These are phyloP conservation scores for Xiphophorus birchmanni DNA, from an alignment of 2,797 vertebrate species.

Conservation along the genomic window DNA sequence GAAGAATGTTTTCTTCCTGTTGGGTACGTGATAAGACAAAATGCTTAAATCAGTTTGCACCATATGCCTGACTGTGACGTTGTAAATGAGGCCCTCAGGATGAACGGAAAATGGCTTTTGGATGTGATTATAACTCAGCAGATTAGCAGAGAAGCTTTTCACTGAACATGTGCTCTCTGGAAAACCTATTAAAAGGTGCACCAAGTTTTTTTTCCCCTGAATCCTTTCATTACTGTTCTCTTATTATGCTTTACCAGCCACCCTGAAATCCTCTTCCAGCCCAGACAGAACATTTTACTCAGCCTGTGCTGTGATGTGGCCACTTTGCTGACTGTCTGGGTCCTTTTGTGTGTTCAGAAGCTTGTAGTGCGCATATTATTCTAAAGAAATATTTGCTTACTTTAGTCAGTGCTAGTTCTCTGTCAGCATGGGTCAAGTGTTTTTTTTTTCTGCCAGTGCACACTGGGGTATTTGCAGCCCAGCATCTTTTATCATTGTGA, in stretches of 20 bases:
- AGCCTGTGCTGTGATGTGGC: slow-evolving; percentile 20
- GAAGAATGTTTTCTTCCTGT: slow-evolving; percentile 2
- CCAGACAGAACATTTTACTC: slow-evolving; percentile 34
- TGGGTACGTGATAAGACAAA: not conserved
- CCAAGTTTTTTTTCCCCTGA: slow-evolving; percentile 13
- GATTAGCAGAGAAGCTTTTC: slow-evolving; percentile 54
- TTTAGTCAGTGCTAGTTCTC: slow-evolving; percentile 24
- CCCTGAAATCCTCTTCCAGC: slow-evolving; percentile 26
- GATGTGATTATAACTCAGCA: slow-evolving; percentile 48
- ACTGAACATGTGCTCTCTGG: slow-evolving; percentile 18
- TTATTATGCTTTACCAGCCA: slow-evolving; percentile 25
- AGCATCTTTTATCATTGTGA: slow-evolving; percentile 43
- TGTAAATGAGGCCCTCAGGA: slow-evolving; percentile 35
- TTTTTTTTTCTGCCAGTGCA: slow-evolving; percentile 10
- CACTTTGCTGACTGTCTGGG: slow-evolving; percentile 59
- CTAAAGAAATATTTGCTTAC: slow-evolving; percentile 39
- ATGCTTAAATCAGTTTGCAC: slow-evolving; percentile 6
- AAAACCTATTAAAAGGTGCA: slow-evolving; percentile 33
- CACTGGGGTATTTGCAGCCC: slow-evolving; percentile 21
- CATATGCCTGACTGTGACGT: slow-evolving; percentile 29
- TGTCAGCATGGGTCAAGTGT: slow-evolving; percentile 22
- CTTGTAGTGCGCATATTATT: slow-evolving; percentile 58
- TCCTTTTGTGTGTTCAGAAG: slow-evolving; percentile 55
- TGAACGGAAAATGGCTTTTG: slow-evolving; percentile 37
- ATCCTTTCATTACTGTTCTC: slow-evolving; percentile 20